A percentile compares a stretch with the other conserved stretches of the same genome.
phyloP scores from a whole-genome alignment of 92 coral and sea anemone species.

The Meandrina meandrites region DNA sequence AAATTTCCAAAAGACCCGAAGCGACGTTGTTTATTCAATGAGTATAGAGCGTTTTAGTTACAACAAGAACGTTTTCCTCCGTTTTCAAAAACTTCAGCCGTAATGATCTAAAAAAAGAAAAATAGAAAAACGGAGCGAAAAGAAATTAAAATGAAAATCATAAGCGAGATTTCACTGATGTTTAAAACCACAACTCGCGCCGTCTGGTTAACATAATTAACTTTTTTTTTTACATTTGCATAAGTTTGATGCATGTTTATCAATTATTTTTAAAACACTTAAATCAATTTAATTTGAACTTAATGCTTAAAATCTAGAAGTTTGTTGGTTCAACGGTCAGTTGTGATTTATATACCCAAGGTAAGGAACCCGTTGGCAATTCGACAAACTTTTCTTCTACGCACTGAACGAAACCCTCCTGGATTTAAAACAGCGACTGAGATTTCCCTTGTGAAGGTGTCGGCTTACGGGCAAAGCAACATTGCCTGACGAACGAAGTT shows the following conservation, averaged over 20 bases:
- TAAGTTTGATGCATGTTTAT: conserved; percentile 10
- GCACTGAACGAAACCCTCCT: background rate
- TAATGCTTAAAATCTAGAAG: conserved; percentile 4
- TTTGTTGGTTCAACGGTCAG: background rate
- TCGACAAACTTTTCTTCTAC: background rate
- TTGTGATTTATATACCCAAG: background rate
- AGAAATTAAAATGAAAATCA: too few species aligned
- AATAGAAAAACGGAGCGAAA: background rate
- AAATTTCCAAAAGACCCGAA: background rate
- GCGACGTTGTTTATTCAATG: background rate
- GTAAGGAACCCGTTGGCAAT: background rate
- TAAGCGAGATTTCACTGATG: background rate
- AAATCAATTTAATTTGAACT: conserved; percentile 3
- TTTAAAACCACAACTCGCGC: background rate
- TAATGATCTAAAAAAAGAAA: background rate
- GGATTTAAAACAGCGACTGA: background rate
- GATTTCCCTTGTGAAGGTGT: background rate
- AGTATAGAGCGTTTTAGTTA: background rate
- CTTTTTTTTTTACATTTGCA: background rate
- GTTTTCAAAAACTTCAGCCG: background rate
- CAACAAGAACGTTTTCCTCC: background rate
- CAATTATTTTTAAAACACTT: background rate
- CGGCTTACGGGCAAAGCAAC: background rate
- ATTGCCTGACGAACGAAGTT: background rate
- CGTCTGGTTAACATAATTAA: background rate